Evolutionary conservation across 1,140 invertebrate genomes (phyloP), one percentile per base, ranked within the genome.

Genomic region (Drosophila busckii): DNA sequence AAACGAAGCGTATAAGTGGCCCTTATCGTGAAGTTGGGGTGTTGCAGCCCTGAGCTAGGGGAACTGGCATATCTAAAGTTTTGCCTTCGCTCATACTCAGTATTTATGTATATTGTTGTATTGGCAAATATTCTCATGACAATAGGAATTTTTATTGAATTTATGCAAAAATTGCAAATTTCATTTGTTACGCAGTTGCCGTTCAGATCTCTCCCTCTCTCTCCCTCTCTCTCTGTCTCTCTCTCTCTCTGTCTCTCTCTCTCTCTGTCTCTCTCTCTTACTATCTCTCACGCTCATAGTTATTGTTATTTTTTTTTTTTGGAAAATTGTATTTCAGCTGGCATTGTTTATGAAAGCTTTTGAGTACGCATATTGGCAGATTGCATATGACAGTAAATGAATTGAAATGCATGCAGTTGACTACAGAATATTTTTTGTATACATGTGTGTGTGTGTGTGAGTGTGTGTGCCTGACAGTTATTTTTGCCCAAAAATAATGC

Each of bases 91-190:
- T 7, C 22, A 31, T 38, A 19, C 35, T 16, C 23, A 40, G 41
- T 55, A 41, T 62, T n/a, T n/a, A n/a, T n/a, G n/a, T n/a, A n/a
- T n/a, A n/a, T n/a, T n/a, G 73, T 80, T 80, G 75, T 80, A 82
- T 80, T 73, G 73, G 75, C 75, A 80, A 80, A 80, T 82, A 80
- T 82, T 80, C 75, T 64, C 75, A 80, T 80, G 73, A 80, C 73
- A 80, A 82, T 82, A 82, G 73, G 73, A 80, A 80, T 80, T 80
- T 80, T 80, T 80, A 82, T 80, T 80, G 73, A 80, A 82, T 80
- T 80, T 80, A 82, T 80, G 73, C 73, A 73, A 76, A 73, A 80
- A 82, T 82, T 68, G 68, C 50, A 69, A 80, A 82, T 82, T 80
- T 78, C 73, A 80, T 78, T 80, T 58, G 64, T 48, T 31, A 53